These are phyloP conservation scores for Cataglyphis albicans DNA, from an alignment of 2,888 invertebrate genomes.

Conservation along the genomic window DNA sequence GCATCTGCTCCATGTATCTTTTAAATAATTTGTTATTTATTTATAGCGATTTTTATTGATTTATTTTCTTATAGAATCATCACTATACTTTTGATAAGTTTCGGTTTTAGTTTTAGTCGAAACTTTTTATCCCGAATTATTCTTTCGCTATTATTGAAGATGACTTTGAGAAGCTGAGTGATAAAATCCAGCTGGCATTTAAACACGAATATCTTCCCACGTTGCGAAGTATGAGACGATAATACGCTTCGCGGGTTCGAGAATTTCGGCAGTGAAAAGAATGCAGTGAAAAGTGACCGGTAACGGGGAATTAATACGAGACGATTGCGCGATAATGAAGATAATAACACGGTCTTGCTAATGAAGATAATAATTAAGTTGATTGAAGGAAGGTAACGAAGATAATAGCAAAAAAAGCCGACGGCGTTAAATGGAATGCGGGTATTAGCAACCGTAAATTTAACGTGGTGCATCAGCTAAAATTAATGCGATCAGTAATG, in stretches of 20 bases:
- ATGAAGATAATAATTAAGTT: conserved; percentile 31
- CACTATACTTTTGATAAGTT: not conserved
- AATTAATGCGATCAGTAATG: not conserved
- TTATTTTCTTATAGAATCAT: not conserved
- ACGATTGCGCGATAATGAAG: conserved; percentile 14
- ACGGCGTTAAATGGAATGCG: conserved; percentile 4
- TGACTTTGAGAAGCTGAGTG: not conserved
- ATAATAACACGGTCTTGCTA: conserved; percentile 24
- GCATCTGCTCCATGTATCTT: not conserved
- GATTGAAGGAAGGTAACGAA: conserved; percentile 6
- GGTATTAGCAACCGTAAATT: not conserved
- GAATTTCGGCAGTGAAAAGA: conserved; percentile 18
- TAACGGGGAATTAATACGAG: conserved; percentile 6
- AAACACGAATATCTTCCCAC: conserved; percentile 18
- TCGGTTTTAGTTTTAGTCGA: not conserved
- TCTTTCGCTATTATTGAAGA: conserved; percentile 3
- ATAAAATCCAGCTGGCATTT: conserved; percentile 8
- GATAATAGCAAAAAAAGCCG: not conserved
- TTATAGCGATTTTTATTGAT: not conserved
- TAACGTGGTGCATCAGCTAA: not conserved
- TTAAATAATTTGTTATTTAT: not conserved
- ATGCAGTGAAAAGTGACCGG: conserved; percentile 31
- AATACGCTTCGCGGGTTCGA: not conserved
- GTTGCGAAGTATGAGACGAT: not conserved
- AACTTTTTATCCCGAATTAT: conserved; percentile 1